phyloP scores from a whole-genome alignment of 2,888 invertebrate genomes.

The Hedychridium roseum region DNA sequence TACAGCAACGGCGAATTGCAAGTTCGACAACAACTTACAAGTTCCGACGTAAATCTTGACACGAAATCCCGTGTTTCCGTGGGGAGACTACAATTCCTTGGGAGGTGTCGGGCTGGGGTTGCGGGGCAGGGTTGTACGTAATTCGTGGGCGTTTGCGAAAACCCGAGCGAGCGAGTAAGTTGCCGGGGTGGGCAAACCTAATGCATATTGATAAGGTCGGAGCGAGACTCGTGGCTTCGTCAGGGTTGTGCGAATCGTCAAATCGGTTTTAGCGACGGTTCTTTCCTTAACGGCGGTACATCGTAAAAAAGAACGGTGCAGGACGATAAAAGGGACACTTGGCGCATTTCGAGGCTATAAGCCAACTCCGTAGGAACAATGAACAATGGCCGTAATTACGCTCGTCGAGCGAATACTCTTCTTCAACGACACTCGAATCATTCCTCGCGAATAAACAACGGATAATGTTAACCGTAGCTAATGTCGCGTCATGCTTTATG shows the following conservation, averaged over 20 bases:
- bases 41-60: too few relatives aligned
- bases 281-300: too few relatives aligned
- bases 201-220: conserved; percentile 52
- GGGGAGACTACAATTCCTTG: too few relatives aligned
- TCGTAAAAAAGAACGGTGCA: too few relatives aligned
- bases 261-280: conserved; percentile 26
- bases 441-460: conserved; percentile 25
- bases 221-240: conserved; percentile 36
- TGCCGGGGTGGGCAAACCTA: conserved; percentile 43
- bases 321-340: too few relatives aligned
- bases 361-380: conserved; percentile 4
- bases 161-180: conserved; percentile 39
- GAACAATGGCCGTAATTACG: conserved; percentile 23
- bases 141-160: conserved; percentile 31
- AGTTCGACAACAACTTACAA: too few relatives aligned
- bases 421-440: conserved; percentile 21
- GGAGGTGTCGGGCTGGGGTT: too few relatives aligned
- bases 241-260: conserved; percentile 23
- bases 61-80: conserved; percentile 21
- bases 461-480: conserved; percentile 29
- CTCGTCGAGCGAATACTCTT: conserved; percentile 15
- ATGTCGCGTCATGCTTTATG: conserved; percentile 25
- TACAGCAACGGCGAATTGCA: too few relatives aligned
- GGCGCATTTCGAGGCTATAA: conserved; percentile 1
- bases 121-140: too few relatives aligned